phyloP scores from a whole-genome alignment of 2,113 vertebrate genomes.

The Lepisosteus osseus region DNA sequence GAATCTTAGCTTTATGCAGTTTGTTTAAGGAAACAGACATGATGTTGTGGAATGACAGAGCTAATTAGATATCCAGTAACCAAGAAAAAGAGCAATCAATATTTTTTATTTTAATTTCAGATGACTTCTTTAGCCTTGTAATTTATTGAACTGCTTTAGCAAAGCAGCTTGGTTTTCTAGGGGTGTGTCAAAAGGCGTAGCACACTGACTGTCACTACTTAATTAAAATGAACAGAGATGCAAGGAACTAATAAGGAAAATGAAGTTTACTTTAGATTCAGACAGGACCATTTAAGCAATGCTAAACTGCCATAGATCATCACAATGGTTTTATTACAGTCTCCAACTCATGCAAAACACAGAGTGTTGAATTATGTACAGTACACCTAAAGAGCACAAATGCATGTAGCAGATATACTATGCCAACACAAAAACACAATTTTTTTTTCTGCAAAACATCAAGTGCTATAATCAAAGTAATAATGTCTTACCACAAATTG shows the following conservation, averaged over 20 bases:
- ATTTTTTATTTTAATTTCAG: constrained; percentile 36
- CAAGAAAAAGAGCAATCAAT: constrained; percentile 30
- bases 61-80: constrained; percentile 27
- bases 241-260: constrained; percentile 37
- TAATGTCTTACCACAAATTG: background rate
- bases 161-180: constrained; percentile 11
- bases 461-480: too few species aligned
- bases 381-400: background rate
- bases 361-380: constrained; percentile 7
- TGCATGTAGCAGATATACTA: constrained; percentile 13
- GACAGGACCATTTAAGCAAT: constrained; percentile 23
- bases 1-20: constrained; percentile 47
- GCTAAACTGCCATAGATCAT: constrained; percentile 21
- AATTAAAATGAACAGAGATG: constrained; percentile 41
- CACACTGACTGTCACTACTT: constrained; percentile 31
- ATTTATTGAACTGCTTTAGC: constrained; percentile 19
- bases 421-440: too few species aligned
- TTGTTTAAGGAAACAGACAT: constrained; percentile 49
- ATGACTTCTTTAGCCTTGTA: constrained; percentile 17
- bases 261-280: constrained; percentile 19
- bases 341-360: background rate
- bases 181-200: constrained; percentile 21
- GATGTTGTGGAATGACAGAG: constrained; percentile 22
- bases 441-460: too few species aligned
- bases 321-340: constrained; percentile 15